phyloP scores from a whole-genome alignment of 2,888 invertebrate genomes.

The Ferdinandea cuprea region DNA sequence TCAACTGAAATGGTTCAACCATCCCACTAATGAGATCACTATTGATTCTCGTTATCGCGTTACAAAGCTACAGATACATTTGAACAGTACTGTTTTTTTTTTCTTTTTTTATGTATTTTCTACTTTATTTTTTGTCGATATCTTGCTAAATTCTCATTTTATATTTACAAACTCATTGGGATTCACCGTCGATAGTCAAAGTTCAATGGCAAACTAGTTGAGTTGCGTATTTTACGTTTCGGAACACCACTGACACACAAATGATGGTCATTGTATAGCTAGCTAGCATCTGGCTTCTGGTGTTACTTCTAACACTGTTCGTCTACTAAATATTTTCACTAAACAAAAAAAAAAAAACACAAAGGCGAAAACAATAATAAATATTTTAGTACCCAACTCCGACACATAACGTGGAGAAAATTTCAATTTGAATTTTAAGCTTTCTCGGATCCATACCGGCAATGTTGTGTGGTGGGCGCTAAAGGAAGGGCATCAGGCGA shows the following conservation, averaged over 20 bases:
- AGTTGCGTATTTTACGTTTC: constrained; percentile 35
- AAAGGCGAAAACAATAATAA: constrained; percentile 57
- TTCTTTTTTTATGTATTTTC: constrained; percentile 26
- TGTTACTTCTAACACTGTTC: too few species aligned
- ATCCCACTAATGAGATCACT: constrained; percentile 69
- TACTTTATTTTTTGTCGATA: too few species aligned
- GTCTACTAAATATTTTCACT: constrained; percentile 46
- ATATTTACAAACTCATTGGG: constrained; percentile 51
- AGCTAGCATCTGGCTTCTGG: constrained; percentile 33
- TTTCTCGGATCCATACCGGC: constrained; percentile 37
- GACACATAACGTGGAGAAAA: constrained; percentile 58
- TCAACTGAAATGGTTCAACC: constrained; percentile 54
- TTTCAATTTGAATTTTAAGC: constrained; percentile 64
- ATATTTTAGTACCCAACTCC: constrained; percentile 43
- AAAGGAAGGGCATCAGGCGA: constrained; percentile 37
- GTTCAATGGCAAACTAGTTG: constrained; percentile 69
- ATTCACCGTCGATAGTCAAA: constrained; percentile 58
- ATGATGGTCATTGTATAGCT: constrained; percentile 23
- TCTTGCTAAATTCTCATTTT: constrained; percentile 29
- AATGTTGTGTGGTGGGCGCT: not conserved
- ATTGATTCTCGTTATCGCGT: constrained; percentile 33
- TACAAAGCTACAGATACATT: not conserved
- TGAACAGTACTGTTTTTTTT: not conserved
- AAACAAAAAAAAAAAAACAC: constrained; percentile 33
- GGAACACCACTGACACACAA: constrained; percentile 49